A percentile compares a stretch with the other conserved stretches of the same genome.
Conservation (phyloP, 2,113 vertebrate genomes). For the Calyptomena viridis region DNA sequence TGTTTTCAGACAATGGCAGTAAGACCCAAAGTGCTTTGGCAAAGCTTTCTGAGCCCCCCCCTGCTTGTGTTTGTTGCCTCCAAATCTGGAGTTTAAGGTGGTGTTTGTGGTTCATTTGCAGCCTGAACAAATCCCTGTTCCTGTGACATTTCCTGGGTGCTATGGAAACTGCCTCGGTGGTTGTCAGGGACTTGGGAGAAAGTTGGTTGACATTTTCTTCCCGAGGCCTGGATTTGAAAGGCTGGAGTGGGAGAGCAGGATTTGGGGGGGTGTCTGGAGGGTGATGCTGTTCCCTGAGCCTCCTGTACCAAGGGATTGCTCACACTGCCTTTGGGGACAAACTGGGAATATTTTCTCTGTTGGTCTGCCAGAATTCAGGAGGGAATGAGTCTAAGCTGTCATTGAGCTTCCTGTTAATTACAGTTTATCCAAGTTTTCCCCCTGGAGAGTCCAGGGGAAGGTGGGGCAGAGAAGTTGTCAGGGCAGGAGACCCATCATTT, state of each 20-base stretch:
- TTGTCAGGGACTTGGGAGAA: not conserved
- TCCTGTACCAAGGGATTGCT: too few relatives aligned
- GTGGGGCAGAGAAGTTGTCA: not conserved
- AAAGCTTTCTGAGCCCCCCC: not conserved
- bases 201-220: not conserved
- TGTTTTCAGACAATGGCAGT: not conserved
- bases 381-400: too few relatives aligned
- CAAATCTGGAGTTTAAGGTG: not conserved
- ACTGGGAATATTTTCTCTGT: too few relatives aligned
- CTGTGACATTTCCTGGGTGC: not conserved
- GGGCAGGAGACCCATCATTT: not conserved
- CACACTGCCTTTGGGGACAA: too few relatives aligned
- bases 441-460: not conserved
- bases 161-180: not conserved
- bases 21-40: not conserved
- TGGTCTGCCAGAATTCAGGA: too few relatives aligned
- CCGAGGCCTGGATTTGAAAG: not conserved
- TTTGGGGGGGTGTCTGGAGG: not conserved
- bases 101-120: not conserved
- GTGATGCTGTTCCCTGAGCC: too few relatives aligned
- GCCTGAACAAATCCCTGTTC: not conserved
- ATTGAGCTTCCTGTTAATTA: too few relatives aligned
- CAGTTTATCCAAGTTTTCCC: too few relatives aligned
- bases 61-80: not conserved
- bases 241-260: not conserved